Evolutionary conservation across 2,113 vertebrate genomes (phyloP).

Genomic region (Eolophus roseicapilla): DNA sequence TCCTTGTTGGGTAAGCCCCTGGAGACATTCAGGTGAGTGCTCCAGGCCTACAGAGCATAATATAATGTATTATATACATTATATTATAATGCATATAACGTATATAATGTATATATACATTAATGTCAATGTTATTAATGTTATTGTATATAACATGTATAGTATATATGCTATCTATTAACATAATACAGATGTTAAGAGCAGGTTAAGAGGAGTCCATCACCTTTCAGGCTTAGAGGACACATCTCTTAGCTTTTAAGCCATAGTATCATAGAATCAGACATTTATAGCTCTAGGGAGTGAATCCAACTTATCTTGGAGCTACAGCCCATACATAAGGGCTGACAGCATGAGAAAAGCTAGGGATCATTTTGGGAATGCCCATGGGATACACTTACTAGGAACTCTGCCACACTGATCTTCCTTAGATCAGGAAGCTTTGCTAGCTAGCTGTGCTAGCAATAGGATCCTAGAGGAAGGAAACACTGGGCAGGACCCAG

Average conservation of each 20-base stretch:
- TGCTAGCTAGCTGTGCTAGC: neutral
- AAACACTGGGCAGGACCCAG: neutral
- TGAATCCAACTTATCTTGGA: neutral
- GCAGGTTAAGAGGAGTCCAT: neutral
- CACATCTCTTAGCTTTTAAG: neutral
- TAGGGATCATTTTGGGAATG: neutral
- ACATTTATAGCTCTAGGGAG: neutral
- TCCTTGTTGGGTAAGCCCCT: neutral
- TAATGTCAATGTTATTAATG: no score
- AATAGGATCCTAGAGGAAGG: neutral
- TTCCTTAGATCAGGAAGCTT: neutral
- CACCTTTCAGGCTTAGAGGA: neutral
- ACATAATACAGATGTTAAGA: neutral
- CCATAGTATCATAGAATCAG: neutral
- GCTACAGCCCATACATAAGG: neutral
- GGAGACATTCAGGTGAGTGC: neutral
- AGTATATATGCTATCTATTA: neutral
- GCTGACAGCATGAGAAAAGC: neutral
- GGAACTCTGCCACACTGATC: accelerated
- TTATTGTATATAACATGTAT: neutral
- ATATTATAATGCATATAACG: no score
- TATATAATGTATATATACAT: no score
- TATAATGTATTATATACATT: neutral
- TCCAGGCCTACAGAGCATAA: neutral
- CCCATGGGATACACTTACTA: neutral